Evolutionary conservation across 2,888 invertebrate species (phyloP).

Genomic region (Megastigmus dorsalis): DNA sequence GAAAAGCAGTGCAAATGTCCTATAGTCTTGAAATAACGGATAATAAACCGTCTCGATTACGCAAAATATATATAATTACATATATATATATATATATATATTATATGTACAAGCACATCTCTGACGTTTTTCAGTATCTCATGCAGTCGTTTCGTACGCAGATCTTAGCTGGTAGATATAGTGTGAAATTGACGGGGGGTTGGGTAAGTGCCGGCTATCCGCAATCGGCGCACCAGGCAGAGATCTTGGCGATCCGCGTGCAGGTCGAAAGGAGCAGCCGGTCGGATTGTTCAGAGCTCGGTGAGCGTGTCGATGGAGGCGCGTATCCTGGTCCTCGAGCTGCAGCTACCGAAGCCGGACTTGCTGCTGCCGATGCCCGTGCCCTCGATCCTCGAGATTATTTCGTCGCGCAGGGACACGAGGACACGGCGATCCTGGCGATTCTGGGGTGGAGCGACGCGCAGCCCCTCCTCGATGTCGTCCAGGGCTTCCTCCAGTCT

Average conservation of each 20-base stretch:
- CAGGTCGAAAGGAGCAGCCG: no score
- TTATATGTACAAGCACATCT: conserved; percentile 10
- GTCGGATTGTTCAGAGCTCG: conserved; percentile 56
- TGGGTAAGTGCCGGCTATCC: no score
- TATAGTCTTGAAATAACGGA: no score
- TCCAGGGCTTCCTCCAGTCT: conserved; percentile 84
- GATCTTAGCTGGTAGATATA: no score
- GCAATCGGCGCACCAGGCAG: no score
- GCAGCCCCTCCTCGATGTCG: conserved; percentile 88
- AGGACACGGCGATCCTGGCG: conserved; percentile 84
- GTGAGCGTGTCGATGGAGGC: conserved; percentile 71
- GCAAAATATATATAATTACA: neutral
- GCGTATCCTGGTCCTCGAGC: conserved; percentile 64
- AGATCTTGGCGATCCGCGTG: no score
- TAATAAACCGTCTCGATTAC: no score
- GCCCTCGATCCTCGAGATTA: conserved; percentile 74
- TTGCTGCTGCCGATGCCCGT: conserved; percentile 66
- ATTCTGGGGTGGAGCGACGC: conserved; percentile 81
- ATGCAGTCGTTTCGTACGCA: no score
- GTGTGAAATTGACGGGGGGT: no score
- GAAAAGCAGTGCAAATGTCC: no score
- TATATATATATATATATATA: neutral
- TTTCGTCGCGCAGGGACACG: conserved; percentile 85
- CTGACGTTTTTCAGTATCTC: conserved; percentile 40
- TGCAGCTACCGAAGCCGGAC: conserved; percentile 58